Evolutionary conservation across 2,888 invertebrate genomes (phyloP), one percentile per base, ranked within the genome.

Genomic region (Troglohyphantes excavatus): DNA sequence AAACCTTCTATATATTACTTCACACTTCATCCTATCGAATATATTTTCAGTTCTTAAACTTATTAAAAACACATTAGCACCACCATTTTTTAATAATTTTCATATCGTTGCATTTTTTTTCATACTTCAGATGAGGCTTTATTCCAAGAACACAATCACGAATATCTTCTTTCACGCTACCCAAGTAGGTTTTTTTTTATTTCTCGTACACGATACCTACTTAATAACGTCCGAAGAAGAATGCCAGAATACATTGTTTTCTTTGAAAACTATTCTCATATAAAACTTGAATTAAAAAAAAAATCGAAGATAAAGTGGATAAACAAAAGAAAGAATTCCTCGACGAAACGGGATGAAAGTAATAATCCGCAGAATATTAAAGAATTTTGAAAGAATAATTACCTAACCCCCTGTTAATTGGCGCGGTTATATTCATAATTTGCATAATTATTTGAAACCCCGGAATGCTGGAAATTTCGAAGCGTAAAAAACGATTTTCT

Each of bases 361-460:
- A 72, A 82, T 82, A 82, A 82, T 72, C 82, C 82, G 72, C 61
- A 72, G 70, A 70, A 82, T 61, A 59, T 73, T 82, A 82, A 39
- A 39, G 70, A 70, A 82, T 61, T 73, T 65, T 26, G 43, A 43
- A 59, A 65, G 83, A 63, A 83, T 73, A 73, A 83, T 73, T 83
- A 65, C 72, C 65, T 17, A 21, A 73, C 72, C 23, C 43, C 67
- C 13, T 46, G 39, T 73, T 83, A 73, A 73, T 73, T 73, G 72
- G 7, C 27, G 27, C 43, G 63, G 27, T 73, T 73, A 72, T 61
- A 33, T 39, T 53, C 70, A 33, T 72, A 73, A 83, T 83, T 83
- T 83, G 73, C 73, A 83, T 83, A 70, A 83, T 83, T 73, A 65
- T 83, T 73, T 43, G 65, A 65, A 61, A 43, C 43, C 11, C 26